Evolutionary conservation across 2,888 invertebrate genomes (phyloP).

Genomic region (Drosophila greeni): DNA sequence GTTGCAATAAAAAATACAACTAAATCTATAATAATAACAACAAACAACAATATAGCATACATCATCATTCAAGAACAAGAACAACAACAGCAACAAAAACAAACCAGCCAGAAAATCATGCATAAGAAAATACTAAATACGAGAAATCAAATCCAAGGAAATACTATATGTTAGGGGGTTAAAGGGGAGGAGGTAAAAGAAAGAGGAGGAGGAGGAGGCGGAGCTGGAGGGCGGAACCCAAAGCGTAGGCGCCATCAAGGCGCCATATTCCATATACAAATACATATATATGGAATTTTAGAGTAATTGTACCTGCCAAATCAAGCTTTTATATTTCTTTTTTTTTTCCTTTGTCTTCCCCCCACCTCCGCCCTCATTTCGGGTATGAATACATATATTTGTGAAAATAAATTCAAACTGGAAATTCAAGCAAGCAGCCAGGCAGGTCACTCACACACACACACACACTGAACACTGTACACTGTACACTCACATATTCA

Average conservation of each 20-base stretch:
- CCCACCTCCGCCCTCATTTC: neutral
- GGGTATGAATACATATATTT: slow-evolving; percentile 1
- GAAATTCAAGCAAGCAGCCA: slow-evolving; percentile 25
- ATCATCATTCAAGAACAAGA: slow-evolving; percentile 27
- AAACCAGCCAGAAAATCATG: slow-evolving; percentile 31
- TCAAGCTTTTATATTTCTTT: slow-evolving; percentile 6
- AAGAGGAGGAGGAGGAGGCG: neutral
- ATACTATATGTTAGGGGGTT: neutral
- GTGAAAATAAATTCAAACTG: slow-evolving; percentile 27
- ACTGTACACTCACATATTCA: slow-evolving; percentile 21
- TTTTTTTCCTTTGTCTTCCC: neutral
- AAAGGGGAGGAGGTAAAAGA: neutral
- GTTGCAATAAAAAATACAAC: slow-evolving; percentile 25
- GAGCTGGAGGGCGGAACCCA: neutral
- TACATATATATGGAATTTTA: slow-evolving; percentile 22
- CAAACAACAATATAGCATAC: slow-evolving; percentile 38
- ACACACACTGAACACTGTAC: neutral
- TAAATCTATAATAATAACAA: slow-evolving; percentile 34
- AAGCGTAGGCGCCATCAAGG: slow-evolving; percentile 26
- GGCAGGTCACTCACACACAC: slow-evolving; percentile 24
- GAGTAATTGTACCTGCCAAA: slow-evolving; percentile 41
- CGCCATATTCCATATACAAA: slow-evolving; percentile 8
- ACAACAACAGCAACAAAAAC: slow-evolving; percentile 34
- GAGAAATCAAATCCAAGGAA: slow-evolving; percentile 22
- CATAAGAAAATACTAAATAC: slow-evolving; percentile 13